These are phyloP conservation scores for Pogonus chalceus DNA, from an alignment of 1,140 invertebrate genomes.

Conservation along the genomic window DNA sequence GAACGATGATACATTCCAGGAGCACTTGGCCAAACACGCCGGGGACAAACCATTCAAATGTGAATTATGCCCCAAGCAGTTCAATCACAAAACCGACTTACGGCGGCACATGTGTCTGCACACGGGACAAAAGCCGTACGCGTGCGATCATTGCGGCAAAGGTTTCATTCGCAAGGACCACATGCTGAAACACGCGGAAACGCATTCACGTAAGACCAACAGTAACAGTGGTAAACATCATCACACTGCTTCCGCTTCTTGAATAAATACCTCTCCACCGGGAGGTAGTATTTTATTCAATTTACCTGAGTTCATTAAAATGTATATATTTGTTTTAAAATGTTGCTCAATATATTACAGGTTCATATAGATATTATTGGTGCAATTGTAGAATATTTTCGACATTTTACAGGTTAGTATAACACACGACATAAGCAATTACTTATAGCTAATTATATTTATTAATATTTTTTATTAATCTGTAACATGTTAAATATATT, in stretches of 20 bases:
- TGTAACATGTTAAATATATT: too few species aligned
- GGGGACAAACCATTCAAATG: slow-evolving; percentile 84
- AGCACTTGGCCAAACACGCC: slow-evolving; percentile 66
- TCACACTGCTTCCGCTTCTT: neutral
- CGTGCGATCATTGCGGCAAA: slow-evolving; percentile 72
- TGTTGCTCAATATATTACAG: neutral
- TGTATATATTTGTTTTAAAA: neutral
- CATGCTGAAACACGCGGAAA: slow-evolving; percentile 85
- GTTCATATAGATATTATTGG: neutral
- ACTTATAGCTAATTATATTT: too few species aligned
- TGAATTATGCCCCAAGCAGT: slow-evolving; percentile 76
- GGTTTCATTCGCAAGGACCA: slow-evolving; percentile 91
- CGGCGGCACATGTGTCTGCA: slow-evolving; percentile 80
- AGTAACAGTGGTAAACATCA: neutral
- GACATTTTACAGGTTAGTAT: too few species aligned
- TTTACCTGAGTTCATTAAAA: neutral
- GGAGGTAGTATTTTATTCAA: neutral
- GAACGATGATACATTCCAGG: slow-evolving; percentile 50
- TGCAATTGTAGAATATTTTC: slow-evolving; percentile 12
- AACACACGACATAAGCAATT: too few species aligned
- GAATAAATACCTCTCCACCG: neutral
- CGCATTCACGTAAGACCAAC: slow-evolving; percentile 51
- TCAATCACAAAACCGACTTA: slow-evolving; percentile 85
- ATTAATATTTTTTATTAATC: too few species aligned
- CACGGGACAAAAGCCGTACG: slow-evolving; percentile 69